A percentile compares a stretch with the other conserved stretches of the same genome.
phyloP scores from a whole-genome alignment of 35 echinoderm and acorn worm genomes.

The Apostichopus californicus region DNA sequence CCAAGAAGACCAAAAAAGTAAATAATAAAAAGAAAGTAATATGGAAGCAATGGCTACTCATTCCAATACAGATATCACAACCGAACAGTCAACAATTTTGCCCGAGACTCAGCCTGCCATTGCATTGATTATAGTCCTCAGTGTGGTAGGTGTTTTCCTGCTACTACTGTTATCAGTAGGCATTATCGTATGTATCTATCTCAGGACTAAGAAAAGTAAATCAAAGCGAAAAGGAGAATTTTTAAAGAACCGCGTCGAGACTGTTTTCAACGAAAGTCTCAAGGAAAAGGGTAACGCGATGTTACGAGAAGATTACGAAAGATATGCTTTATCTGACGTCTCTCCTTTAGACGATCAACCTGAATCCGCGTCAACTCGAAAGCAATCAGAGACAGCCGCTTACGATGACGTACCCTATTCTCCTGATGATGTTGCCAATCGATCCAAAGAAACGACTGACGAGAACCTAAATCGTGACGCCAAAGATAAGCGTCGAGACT shows the following conservation, averaged over 20 bases:
- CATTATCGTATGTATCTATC: not conserved
- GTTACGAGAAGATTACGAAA: conserved; percentile 14
- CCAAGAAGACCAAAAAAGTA: not conserved
- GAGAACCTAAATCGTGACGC: not conserved
- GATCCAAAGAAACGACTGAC: not conserved
- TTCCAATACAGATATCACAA: not conserved
- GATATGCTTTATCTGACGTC: conserved; percentile 3
- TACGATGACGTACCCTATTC: conserved; percentile 24
- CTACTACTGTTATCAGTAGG: not conserved
- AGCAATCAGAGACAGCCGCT: conserved; percentile 1
- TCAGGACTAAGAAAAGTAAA: not conserved
- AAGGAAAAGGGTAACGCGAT: conserved; percentile 10
- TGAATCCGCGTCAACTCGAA: not conserved
- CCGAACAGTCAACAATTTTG: not conserved
- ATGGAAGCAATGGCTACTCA: too few species aligned
- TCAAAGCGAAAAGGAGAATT: not conserved
- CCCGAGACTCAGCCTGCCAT: not conserved
- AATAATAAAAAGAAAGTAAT: not conserved
- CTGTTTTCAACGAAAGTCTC: not conserved
- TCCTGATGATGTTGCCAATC: not conserved
- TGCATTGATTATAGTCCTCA: not conserved
- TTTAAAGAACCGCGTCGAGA: not conserved
- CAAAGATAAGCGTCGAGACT: not conserved
- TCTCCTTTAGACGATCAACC: not conserved
- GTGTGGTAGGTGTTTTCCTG: not conserved